phyloP scores from a whole-genome alignment of 1,140 invertebrate genomes.

The Reticulitermes speratus region DNA sequence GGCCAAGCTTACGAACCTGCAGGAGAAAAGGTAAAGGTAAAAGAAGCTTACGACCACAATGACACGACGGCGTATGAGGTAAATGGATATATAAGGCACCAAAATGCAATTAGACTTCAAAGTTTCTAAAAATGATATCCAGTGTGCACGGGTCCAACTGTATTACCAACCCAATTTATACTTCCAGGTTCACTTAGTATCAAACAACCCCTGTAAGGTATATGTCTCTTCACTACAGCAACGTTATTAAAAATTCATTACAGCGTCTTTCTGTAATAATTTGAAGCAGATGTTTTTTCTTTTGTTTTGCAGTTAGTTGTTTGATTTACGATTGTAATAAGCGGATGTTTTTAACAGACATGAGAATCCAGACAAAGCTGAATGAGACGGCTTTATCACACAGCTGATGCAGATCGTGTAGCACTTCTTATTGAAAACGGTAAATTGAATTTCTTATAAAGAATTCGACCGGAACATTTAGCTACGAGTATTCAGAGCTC shows the following conservation, averaged over 20 bases:
- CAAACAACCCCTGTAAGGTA: too few relatives aligned
- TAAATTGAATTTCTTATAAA: slow-evolving; percentile 5
- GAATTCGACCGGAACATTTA: not conserved
- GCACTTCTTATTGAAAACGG: not conserved
- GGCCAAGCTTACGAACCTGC: too few relatives aligned
- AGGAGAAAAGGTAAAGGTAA: too few relatives aligned
- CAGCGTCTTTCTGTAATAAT: not conserved
- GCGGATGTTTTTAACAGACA: not conserved
- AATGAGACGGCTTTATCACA: too few relatives aligned
- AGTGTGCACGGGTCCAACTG: too few relatives aligned
- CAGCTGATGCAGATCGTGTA: not conserved
- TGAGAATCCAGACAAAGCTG: not conserved
- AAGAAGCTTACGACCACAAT: too few relatives aligned
- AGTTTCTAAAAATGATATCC: too few relatives aligned
- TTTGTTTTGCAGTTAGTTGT: not conserved
- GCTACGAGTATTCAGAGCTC: not conserved
- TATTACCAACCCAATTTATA: too few relatives aligned
- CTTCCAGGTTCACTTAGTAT: too few relatives aligned
- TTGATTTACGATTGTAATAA: slow-evolving; percentile 5
- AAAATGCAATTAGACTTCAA: too few relatives aligned
- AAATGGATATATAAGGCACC: too few relatives aligned
- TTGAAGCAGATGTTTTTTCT: not conserved
- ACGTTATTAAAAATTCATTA: not conserved
- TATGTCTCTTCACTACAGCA: not conserved
- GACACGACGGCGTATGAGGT: too few relatives aligned